Evolutionary conservation across 2,113 vertebrate genomes (phyloP).

Genomic region (Puffinus mauretanicus): DNA sequence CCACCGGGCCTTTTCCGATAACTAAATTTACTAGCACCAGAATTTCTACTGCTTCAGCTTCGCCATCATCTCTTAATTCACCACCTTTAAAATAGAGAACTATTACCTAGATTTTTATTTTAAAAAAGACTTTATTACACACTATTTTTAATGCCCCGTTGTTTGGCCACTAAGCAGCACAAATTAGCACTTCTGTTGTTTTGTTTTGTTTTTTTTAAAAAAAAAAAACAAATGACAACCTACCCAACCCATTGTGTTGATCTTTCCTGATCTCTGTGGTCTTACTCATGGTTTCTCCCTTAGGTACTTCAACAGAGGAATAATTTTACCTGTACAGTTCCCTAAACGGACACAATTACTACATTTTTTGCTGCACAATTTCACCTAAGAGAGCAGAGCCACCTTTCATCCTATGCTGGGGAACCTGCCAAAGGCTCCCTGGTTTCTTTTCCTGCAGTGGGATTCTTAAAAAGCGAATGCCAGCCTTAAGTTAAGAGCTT

Average conservation of each 20-base stretch:
- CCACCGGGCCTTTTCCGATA: background rate
- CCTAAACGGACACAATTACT: background rate
- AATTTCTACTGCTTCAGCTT: background rate
- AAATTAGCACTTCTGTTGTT: background rate
- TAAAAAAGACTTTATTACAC: background rate
- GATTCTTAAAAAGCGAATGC: slow-evolving; percentile 5
- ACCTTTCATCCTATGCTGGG: background rate
- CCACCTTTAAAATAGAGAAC: background rate
- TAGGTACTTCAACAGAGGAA: background rate
- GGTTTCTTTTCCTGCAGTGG: background rate
- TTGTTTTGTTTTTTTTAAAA: background rate
- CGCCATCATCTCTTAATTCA: background rate
- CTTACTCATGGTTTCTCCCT: background rate
- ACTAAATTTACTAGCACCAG: background rate
- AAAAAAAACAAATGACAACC: background rate
- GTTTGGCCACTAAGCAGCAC: background rate
- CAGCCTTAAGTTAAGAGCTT: background rate
- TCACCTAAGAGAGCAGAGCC: background rate
- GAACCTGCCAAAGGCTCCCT: background rate
- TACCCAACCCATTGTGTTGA: background rate
- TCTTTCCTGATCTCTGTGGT: background rate
- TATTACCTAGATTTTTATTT: background rate
- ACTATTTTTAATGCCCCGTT: background rate
- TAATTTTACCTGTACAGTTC: background rate
- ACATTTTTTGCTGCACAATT: background rate